Base-by-base conservation (phyloP, 2,797 vertebrate species). In the Hippocampus kuda region DNA sequence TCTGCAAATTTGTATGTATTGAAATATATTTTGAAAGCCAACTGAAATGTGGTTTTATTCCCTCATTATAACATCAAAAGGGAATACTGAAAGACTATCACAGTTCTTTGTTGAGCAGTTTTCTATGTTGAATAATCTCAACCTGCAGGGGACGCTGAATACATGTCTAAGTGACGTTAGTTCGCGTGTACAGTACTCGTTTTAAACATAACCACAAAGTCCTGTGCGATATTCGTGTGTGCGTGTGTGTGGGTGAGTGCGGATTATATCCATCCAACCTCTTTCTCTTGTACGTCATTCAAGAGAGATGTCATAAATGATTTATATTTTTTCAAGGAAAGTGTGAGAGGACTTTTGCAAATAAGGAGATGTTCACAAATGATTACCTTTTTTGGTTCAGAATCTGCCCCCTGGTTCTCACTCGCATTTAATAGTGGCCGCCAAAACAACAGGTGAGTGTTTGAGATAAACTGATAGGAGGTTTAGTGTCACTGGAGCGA, bases 121-220 rank as follows among this genome's bases (percentile, higher is more conserved):
- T 42, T 42, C 38, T 22, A 41, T 77, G 26, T 68, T 66, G 7
- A 56, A 66, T 30, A 60, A 59, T 77, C 42, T 57, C 46, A 30
- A 77, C 87, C 91, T 78, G 77, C 80, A 89, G 89, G 80, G 84
- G 89, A 86, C 85, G 68, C 78, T 87, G 71, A 72, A 75, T 69
- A 38, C 72, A 68, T 61, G 74, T 42, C 64, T 63, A 75, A 49
- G 26, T 66, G 42, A 42, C 16, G 30, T 8, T 4, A 22, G 16
- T 38, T 42, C 6, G 1, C 26, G 68, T 4, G n/a, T 18, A 16
- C 26, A 3, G n/a, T 18, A 16, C 26, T 72, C 15, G 63, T 53
- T 62, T 73, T 15, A 69, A 15, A 56, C 66, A 70, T 7, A 72
- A 12, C 0, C 68, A 70, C 70, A 38, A 0, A 68, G 68, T 68